These are phyloP conservation scores for Oplegnathus fasciatus DNA, from an alignment of 2,113 vertebrate species.

Conservation along the genomic window DNA sequence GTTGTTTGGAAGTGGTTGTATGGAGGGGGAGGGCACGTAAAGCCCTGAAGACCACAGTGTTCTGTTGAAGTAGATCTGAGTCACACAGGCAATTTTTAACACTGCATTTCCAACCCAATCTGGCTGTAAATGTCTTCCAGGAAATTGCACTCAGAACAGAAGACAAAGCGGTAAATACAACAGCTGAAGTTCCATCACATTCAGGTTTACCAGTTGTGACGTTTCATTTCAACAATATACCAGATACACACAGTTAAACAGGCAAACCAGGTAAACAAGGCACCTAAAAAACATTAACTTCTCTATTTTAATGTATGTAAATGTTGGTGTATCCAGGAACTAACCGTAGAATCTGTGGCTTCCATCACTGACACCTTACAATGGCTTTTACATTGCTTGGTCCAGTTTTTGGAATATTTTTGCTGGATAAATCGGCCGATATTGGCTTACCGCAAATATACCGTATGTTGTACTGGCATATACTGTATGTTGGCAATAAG, in stretches of 20 bases:
- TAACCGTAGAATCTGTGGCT: too few relatives aligned
- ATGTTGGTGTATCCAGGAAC: too few relatives aligned
- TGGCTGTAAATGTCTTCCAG: slow-evolving; percentile 12
- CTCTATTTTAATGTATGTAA: too few relatives aligned
- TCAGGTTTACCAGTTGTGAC: not conserved
- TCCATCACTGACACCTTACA: too few relatives aligned
- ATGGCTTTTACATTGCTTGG: too few relatives aligned
- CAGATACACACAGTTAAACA: not conserved
- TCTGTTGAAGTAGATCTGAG: slow-evolving; percentile 1
- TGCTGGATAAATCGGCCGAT: too few relatives aligned
- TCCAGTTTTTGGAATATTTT: too few relatives aligned
- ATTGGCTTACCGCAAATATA: too few relatives aligned
- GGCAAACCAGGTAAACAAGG: not conserved
- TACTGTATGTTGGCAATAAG: too few relatives aligned
- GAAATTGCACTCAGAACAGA: not conserved
- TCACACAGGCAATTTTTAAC: slow-evolving; percentile 19
- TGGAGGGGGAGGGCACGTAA: not conserved
- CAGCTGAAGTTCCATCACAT: not conserved
- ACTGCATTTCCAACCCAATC: not conserved
- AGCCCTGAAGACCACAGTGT: slow-evolving; percentile 6
- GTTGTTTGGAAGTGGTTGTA: not conserved
- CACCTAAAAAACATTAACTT: too few relatives aligned
- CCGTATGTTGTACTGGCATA: too few relatives aligned
- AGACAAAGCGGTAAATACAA: not conserved
- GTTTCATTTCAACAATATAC: not conserved